These are phyloP conservation scores for Steinernema carpocapsae DNA, from an alignment of 2,888 invertebrate species.

Conservation along the genomic window DNA sequence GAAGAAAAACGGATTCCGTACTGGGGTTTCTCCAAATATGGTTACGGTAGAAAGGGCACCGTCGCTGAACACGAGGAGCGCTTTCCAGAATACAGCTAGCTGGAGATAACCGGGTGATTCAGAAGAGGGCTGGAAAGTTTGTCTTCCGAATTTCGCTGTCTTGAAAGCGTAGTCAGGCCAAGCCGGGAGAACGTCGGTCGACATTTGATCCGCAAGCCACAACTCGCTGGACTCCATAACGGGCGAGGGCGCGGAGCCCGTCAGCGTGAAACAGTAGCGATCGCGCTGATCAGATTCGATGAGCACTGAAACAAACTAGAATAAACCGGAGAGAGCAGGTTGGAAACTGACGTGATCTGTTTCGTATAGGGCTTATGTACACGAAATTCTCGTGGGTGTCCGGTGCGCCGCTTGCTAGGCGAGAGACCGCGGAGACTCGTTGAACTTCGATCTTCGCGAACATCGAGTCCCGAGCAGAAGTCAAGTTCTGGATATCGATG, in stretches of 20 bases:
- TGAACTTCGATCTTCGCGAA: constrained; percentile 50
- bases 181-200: constrained; percentile 31
- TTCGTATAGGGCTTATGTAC: constrained; percentile 1
- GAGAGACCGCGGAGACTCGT: constrained; percentile 40
- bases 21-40: constrained; percentile 38
- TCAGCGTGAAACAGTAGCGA: constrained; percentile 40
- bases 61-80: constrained; percentile 53
- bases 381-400: background rate
- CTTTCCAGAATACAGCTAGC: constrained; percentile 59
- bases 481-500: constrained; percentile 46
- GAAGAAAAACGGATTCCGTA: constrained; percentile 42
- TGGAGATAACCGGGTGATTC: constrained; percentile 36
- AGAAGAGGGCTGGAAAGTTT: background rate
- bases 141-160: background rate
- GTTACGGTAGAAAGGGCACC: constrained; percentile 45
- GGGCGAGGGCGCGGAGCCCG: background rate
- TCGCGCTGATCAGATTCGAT: constrained; percentile 45
- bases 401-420: background rate
- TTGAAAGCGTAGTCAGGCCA: constrained; percentile 21
- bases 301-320: background rate
- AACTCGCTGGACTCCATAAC: constrained; percentile 15
- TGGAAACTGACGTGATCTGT: constrained; percentile 16
- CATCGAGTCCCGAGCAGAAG: constrained; percentile 47
- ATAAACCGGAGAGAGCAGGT: too few relatives aligned
- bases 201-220: constrained; percentile 34